Conservation (phyloP, 2,113 vertebrate species). For the Thinocorus orbignyianus region DNA sequence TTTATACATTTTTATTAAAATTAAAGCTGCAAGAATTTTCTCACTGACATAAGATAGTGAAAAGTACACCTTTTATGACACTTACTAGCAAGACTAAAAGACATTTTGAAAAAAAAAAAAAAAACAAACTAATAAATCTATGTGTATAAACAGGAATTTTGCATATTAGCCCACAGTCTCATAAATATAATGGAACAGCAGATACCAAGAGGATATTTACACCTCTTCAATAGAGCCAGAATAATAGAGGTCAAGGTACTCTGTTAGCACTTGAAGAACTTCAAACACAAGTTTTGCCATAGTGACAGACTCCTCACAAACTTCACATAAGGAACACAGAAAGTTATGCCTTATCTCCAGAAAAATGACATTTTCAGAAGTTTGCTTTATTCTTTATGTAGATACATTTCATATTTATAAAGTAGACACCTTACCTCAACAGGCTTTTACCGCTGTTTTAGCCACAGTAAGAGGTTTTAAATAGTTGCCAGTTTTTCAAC, state of each 20-base stretch:
- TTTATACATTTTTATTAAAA: constrained; percentile 7
- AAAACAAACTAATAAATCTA: background rate
- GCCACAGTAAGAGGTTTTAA: background rate
- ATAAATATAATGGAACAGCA: background rate
- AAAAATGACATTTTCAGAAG: background rate
- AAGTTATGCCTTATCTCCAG: background rate
- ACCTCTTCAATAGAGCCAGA: background rate
- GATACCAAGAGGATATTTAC: background rate
- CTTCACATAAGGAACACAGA: background rate
- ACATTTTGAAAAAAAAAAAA: background rate
- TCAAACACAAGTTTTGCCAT: background rate
- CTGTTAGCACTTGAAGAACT: background rate
- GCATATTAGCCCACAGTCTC: background rate
- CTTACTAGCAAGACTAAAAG: background rate
- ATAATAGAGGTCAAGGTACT: background rate
- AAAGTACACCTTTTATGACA: background rate
- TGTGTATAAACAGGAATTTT: background rate
- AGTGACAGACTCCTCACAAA: background rate
- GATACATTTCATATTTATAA: background rate
- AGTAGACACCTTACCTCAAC: background rate
- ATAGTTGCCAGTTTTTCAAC: background rate
- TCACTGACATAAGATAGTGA: background rate
- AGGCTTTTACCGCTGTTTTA: background rate
- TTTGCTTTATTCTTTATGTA: background rate
- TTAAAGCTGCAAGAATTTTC: background rate